Conservation (phyloP, 2,797 vertebrate genomes). For the Crocodylus rhombifer region DNA sequence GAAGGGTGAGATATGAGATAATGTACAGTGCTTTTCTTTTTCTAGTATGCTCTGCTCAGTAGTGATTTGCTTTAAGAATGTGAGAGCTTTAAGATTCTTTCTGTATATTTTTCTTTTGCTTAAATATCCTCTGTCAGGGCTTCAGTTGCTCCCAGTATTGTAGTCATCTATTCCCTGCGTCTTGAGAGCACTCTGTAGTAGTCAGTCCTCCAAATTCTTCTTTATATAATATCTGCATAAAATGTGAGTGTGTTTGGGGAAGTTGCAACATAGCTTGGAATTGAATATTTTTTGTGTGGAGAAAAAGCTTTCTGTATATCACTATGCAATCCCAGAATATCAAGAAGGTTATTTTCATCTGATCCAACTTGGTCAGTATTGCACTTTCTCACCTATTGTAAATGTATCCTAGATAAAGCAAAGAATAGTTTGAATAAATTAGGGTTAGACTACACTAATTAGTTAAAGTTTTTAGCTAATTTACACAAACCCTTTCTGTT, state of each 20-base stretch:
- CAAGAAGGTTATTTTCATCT: background rate
- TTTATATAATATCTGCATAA: background rate
- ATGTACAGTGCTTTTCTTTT: background rate
- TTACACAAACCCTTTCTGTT: background rate
- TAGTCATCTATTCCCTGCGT: background rate
- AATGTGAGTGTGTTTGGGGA: background rate
- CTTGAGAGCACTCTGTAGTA: background rate
- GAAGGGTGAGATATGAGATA: slow-evolving; percentile 90
- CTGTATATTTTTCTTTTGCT: background rate
- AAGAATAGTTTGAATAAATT: too few species aligned
- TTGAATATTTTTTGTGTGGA: background rate
- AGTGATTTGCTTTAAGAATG: background rate
- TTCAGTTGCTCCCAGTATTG: background rate
- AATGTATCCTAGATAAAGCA: background rate
- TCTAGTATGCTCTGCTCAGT: background rate
- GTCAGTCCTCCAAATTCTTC: background rate
- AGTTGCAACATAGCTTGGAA: background rate
- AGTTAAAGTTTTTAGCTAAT: too few species aligned
- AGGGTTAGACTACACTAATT: too few species aligned
- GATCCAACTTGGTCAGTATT: background rate
- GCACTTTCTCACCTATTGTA: background rate
- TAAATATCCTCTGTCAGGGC: background rate
- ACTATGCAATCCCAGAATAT: background rate
- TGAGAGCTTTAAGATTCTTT: background rate
- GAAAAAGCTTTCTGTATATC: background rate